Conservation (phyloP, 2,888 invertebrate genomes). For the Lathronympha strigana region DNA sequence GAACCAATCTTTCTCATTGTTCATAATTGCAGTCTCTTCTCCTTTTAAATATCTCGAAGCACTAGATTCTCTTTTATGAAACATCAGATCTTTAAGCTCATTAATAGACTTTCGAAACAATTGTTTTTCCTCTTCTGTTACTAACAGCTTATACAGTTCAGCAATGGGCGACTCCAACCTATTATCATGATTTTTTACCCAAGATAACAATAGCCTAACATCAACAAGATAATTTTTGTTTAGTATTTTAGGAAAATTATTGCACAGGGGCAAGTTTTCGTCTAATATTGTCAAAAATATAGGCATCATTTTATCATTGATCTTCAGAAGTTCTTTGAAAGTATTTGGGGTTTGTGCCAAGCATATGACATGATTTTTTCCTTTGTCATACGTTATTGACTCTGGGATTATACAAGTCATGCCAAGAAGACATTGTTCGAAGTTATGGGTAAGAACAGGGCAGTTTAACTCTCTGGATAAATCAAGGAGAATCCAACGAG, state of each 20-base stretch:
- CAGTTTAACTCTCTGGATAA: conserved; percentile 49
- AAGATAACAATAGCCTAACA: conserved; percentile 33
- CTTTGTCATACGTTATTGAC: conserved; percentile 18
- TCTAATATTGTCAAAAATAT: conserved; percentile 44
- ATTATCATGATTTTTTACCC: conserved; percentile 40
- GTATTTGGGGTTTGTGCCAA: conserved; percentile 16
- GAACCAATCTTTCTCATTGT: conserved; percentile 45
- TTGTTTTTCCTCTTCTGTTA: conserved; percentile 21
- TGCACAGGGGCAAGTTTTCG: conserved; percentile 42
- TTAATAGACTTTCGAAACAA: conserved; percentile 21
- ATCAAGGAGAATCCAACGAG: conserved; percentile 47
- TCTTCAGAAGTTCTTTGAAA: not conserved
- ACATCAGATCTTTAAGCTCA: conserved; percentile 20
- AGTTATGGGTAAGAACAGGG: conserved; percentile 51
- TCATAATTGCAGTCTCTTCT: conserved; percentile 31
- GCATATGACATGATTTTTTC: conserved; percentile 8
- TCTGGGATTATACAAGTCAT: conserved; percentile 32
- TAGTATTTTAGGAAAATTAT: conserved; percentile 40
- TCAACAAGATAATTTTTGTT: conserved; percentile 29
- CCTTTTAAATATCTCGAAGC: conserved; percentile 22
- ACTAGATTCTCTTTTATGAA: not conserved
- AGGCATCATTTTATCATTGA: conserved; percentile 38
- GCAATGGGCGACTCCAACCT: conserved; percentile 12
- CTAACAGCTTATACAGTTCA: conserved; percentile 24
- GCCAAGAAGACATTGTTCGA: conserved; percentile 50